phyloP scores from a whole-genome alignment of 2,797 vertebrate species.

The Cygnus olor region DNA sequence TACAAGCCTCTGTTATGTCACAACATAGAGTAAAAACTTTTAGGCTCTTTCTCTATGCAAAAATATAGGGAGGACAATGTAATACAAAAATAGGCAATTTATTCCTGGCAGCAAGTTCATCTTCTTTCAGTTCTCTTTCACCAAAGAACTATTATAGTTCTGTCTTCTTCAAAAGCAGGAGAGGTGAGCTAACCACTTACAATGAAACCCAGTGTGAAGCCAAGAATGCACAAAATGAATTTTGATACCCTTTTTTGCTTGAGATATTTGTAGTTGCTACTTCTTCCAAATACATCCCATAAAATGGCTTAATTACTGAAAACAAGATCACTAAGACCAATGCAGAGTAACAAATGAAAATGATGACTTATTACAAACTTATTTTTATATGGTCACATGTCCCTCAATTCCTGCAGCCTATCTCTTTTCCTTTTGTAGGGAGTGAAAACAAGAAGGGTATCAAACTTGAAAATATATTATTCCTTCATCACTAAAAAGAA shows the following conservation, averaged over 20 bases:
- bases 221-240: background rate
- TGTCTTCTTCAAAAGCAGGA: constrained; percentile 42
- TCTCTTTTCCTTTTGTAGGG: background rate
- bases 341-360: background rate
- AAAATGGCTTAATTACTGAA: background rate
- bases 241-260: background rate
- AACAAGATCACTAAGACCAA: background rate
- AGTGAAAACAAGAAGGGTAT: constrained; percentile 19
- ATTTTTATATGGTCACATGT: background rate
- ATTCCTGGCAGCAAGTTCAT: constrained; percentile 54
- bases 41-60: constrained; percentile 36
- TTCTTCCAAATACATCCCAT: background rate
- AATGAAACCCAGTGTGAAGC: background rate
- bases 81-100: constrained; percentile 58
- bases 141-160: constrained; percentile 36
- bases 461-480: constrained; percentile 32
- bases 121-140: constrained; percentile 47
- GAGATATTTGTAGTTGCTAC: background rate
- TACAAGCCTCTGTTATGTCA: constrained; percentile 51
- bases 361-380: background rate
- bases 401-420: background rate
- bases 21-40: constrained; percentile 57
- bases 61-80: constrained; percentile 48
- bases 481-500: constrained; percentile 41
- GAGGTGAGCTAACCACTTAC: constrained; percentile 14